Base-by-base conservation (phyloP, 1,140 invertebrate genomes). In the Nasonia longicornis region DNA sequence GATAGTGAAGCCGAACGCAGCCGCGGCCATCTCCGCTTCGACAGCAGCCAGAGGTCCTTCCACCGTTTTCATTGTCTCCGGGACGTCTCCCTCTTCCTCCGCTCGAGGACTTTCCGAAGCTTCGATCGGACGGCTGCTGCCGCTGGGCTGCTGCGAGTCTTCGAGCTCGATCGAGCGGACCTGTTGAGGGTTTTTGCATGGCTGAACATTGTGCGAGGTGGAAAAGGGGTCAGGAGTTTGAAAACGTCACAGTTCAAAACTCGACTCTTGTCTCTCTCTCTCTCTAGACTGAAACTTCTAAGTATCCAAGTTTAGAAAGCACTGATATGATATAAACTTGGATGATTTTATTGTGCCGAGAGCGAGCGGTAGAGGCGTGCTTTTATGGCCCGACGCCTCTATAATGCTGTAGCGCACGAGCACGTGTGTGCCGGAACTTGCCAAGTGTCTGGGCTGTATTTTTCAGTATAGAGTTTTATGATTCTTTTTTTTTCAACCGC, bases 281-380 rank as follows among this genome's bases (percentile, higher is more conserved):
- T 3, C 31, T 26, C 26, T 26, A 26, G 31, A 2, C 31, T 67
- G 20, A 12, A 71, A 71, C 35, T 71, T 42, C 69, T 42, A 67
- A 67, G 66, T 67, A 31, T 31, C n/a, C 42, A 52, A 73, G 38
- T 73, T 73, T 73, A 45, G 38, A 48, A 52, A 29, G 45, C 11
- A 26, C 71, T 48, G 71, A 73, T 73, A 73, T 73, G 42, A 22
- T 26, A 6, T 52, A 48, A 48, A 73, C 38, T 73, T 48, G 35
- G 38, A 48, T 52, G n/a, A 3, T 52, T 73, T 73, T 73, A 73
- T 73, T 73, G 42, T 73, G 16, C 22, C 12, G 26, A 6, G 45
- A 52, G 12, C 16, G 48, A 52, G 16, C 12, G 48, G 2, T 0
- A 52, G 48, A 52, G 48, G 48, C 48, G 12, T 16, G 48, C 48